Evolutionary conservation across 2,888 invertebrate species (phyloP), one percentile per base, ranked within the genome.

Genomic region (Apomyelois bistriatella): DNA sequence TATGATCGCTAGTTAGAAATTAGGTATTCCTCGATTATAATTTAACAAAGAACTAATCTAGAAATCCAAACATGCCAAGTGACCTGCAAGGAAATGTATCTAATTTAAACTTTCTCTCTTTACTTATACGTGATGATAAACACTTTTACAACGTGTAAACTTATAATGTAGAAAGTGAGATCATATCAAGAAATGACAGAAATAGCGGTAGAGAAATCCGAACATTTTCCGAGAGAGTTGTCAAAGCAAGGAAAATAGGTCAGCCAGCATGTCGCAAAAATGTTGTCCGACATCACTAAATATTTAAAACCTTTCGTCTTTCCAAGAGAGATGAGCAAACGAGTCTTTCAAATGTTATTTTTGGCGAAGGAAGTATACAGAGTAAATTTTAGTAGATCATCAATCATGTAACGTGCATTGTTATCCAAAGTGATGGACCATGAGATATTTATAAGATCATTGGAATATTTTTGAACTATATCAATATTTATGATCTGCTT

Each of bases 51-150:
- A 22, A 22, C 37, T 32, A 48, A 48, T 48, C 22, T 48, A 48
- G 17, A 36, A 17, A n/a, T 4, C 12, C 37, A 36, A 36, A 48
- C 48, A 8, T 16, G 46, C 16, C 7, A 47, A 48, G 37, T 48
- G 48, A 37, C 48, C 37, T 37, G 35, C 37, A 36, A 36, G 48
- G 17, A 48, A 37, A n/a, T 12, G 36, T 48, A 37, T 48, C 48
- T 35, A 32, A 32, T 47, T 30, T 15, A 30, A 46, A 37, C 38
- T 38, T 15, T 49, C 12, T 12, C 48, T 48, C 28, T 9, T 15
- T n/a, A 4, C 28, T 36, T n/a, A n/a, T n/a, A 30, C 13, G 9
- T 17, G 30, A 30, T 50, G 50, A 41, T 41, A 22, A 10, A 28
- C 13, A 37, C 38, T 7, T n/a, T 49, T 28, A 9, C 32, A 9